These are phyloP conservation scores for Melanaphis sacchari DNA, from an alignment of 1,140 invertebrate genomes.

Conservation along the genomic window DNA sequence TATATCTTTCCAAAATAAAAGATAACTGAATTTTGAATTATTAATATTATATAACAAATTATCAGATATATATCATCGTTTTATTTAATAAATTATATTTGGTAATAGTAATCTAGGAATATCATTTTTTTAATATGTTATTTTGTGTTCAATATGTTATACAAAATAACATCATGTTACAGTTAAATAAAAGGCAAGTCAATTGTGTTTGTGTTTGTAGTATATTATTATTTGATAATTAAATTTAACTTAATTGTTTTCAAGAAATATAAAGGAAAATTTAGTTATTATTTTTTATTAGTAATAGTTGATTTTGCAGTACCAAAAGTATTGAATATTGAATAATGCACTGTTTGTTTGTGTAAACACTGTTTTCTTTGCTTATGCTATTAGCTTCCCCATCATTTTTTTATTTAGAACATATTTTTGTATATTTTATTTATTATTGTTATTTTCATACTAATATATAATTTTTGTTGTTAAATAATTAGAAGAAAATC, in stretches of 20 bases:
- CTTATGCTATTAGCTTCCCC: conserved; percentile 44
- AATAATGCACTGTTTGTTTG: conserved; percentile 34
- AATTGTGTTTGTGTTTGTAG: neutral
- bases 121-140: neutral
- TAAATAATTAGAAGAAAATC: conserved; percentile 90
- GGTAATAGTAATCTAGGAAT: neutral
- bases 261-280: neutral
- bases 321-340: conserved; percentile 21
- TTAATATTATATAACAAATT: neutral
- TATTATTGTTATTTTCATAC: conserved; percentile 8
- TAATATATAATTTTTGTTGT: conserved; percentile 55
- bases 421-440: neutral
- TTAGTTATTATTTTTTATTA: conserved; percentile 26
- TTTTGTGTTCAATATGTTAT: neutral
- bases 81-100: neutral
- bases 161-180: neutral
- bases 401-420: neutral
- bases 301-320: neutral
- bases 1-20: neutral
- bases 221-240: neutral
- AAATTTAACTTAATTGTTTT: neutral
- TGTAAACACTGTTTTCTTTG: conserved; percentile 40
- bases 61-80: neutral
- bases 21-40: neutral
- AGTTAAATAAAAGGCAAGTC: conserved; percentile 26